Evolutionary conservation across 1,140 invertebrate species (phyloP).

Genomic region (Leptoteleia sp.): DNA sequence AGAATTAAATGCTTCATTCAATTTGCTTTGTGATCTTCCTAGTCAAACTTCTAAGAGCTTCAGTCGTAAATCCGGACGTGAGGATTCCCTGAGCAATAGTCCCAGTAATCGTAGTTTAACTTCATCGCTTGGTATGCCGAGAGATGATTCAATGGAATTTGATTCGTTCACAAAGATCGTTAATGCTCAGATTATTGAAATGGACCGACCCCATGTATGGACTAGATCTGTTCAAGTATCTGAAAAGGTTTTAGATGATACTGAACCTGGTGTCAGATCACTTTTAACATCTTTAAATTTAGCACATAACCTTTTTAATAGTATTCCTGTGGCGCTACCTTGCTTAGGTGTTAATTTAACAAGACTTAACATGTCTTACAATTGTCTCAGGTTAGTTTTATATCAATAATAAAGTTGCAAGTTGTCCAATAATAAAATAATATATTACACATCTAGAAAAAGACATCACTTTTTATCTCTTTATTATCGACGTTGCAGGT

Average conservation of each 20-base stretch:
- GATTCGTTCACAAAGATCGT: slow-evolving; percentile 78
- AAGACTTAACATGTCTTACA: slow-evolving; percentile 94
- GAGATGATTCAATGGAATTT: slow-evolving; percentile 77
- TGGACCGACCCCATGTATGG: slow-evolving; percentile 88
- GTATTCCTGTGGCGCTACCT: slow-evolving; percentile 92
- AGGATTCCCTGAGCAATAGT: slow-evolving; percentile 73
- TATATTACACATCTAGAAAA: too few species aligned
- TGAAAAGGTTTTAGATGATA: slow-evolving; percentile 83
- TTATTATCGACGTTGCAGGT: too few species aligned
- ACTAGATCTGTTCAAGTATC: slow-evolving; percentile 85
- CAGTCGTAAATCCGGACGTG: slow-evolving; percentile 66
- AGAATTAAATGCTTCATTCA: slow-evolving; percentile 95
- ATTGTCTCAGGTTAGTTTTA: slow-evolving; percentile 82
- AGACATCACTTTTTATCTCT: too few species aligned
- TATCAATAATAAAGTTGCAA: too few species aligned
- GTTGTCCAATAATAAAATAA: too few species aligned
- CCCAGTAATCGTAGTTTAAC: slow-evolving; percentile 72
- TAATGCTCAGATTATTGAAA: slow-evolving; percentile 80
- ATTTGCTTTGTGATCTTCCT: slow-evolving; percentile 92
- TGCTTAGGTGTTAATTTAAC: slow-evolving; percentile 93
- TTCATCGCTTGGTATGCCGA: slow-evolving; percentile 68
- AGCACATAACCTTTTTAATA: slow-evolving; percentile 94
- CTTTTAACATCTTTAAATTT: slow-evolving; percentile 90
- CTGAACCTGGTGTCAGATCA: slow-evolving; percentile 79
- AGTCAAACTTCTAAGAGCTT: slow-evolving; percentile 77